Percentiles rank a stretch among this genome's conserved stretches.
These are phyloP conservation scores for Neosilurus mollespiculum DNA, from an alignment of 2,797 vertebrate genomes.

Conservation along the genomic window DNA sequence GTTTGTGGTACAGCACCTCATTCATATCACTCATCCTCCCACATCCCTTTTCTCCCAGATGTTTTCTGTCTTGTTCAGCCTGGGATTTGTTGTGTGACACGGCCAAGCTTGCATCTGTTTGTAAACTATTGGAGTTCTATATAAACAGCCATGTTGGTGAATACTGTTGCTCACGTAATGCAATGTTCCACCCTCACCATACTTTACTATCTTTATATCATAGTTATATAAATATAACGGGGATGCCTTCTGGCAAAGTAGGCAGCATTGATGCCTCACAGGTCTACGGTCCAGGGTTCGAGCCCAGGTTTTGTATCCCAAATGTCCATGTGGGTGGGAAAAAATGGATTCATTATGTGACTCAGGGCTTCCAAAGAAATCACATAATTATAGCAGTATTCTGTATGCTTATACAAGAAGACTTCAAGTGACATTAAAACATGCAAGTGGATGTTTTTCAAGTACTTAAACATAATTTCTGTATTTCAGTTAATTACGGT, in stretches of 20 bases:
- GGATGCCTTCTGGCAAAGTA: neutral
- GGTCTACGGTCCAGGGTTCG: neutral
- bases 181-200: slow-evolving; percentile 50
- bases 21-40: slow-evolving; percentile 36
- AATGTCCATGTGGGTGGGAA: too few relatives aligned
- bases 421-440: too few relatives aligned
- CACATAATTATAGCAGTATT: too few relatives aligned
- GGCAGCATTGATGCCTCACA: neutral
- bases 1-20: slow-evolving; percentile 19
- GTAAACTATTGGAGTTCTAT: slow-evolving; percentile 74
- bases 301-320: neutral
- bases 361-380: too few relatives aligned
- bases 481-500: too few relatives aligned
- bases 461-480: too few relatives aligned
- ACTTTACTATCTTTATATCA: neutral
- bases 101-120: slow-evolving; percentile 69
- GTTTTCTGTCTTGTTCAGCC: slow-evolving; percentile 61
- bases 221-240: neutral
- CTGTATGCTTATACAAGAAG: too few relatives aligned
- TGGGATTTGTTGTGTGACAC: slow-evolving; percentile 54
- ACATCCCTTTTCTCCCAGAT: slow-evolving; percentile 56
- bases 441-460: too few relatives aligned
- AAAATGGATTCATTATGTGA: too few relatives aligned
- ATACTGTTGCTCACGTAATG: slow-evolving; percentile 26
- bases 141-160: slow-evolving; percentile 71